Evolutionary conservation across 2,113 vertebrate genomes (phyloP), one percentile per base, ranked within the genome.

Genomic region (Myrmecobius fasciatus): DNA sequence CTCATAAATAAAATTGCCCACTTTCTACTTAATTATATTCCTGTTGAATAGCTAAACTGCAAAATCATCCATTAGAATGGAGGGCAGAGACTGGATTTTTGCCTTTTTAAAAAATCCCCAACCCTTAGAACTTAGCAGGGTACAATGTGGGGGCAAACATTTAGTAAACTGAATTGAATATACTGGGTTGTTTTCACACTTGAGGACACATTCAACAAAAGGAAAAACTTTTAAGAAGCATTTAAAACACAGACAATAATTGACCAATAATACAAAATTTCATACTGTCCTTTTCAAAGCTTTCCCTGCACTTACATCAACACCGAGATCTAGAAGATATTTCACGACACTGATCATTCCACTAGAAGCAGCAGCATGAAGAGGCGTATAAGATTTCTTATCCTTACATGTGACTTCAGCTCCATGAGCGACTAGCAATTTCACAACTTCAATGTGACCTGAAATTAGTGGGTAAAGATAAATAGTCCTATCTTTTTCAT

Each of bases 391-490:
- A 0, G 99, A 99, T 97, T 99, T 99, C 98, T 99, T 99, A 98
- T 99, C 99, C 97, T 99, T 99, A 98, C 99, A 99, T 31, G 99
- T 99, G 96, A 99, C 99, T 98, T 99, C 99, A 92, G 99, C 99
- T 97, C 99, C 99, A 1, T 99, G 99, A 49, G 99, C 99, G 95
- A 99, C 99, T 1, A 99, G 99, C 93, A 99, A 97, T 97, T 99
- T 99, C 96, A 99, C 99, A 94, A 99, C 99, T 98, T 99, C 99
- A 98, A 99, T 99, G 98, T 99, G 99, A 96, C 99, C 99, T 99
- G 96, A 96, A 98, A 98, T 53, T 95, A 83, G 20, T 43, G 20
- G 17, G 67, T 43, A 43, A 24, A 83, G n/a, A n/a, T 75, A 43
- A 67, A 43, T 43, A 43, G 6, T 83, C 2, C 24, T 1, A 83